Conservation (phyloP, 2,797 vertebrate species). For the Varecia variegata region DNA sequence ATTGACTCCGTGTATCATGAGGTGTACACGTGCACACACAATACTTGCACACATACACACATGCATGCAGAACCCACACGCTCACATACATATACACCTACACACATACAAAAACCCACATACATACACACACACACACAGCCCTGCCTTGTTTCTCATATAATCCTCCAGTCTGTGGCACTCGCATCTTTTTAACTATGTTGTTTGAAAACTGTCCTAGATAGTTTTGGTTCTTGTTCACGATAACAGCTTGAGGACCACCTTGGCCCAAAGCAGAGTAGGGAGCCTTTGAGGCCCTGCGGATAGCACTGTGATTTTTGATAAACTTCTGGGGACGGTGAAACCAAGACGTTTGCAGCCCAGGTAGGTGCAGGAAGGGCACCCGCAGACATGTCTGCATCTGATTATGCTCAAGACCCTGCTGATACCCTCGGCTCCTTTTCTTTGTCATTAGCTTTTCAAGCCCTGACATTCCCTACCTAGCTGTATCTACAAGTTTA, state of each 20-base stretch:
- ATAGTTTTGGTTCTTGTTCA: not conserved
- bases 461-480: not conserved
- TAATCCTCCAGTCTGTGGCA: not conserved
- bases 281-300: not conserved
- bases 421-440: not conserved
- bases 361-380: not conserved
- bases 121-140: not conserved
- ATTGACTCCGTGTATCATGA: not conserved
- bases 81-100: not conserved
- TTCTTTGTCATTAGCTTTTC: not conserved
- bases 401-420: not conserved
- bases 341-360: not conserved
- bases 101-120: not conserved
- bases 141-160: not conserved
- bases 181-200: not conserved
- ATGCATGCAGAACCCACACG: too few relatives aligned
- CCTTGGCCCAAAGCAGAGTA: not conserved
- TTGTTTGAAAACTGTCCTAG: not conserved
- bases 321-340: not conserved
- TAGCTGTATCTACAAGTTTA: not conserved
- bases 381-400: not conserved
- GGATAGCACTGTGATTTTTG: not conserved
- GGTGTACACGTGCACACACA: not conserved
- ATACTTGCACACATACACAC: not conserved
- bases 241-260: not conserved